Percentiles rank a stretch among this genome's conserved stretches.
Conservation (phyloP, 2,888 invertebrate species). For the Helobdella robusta region DNA sequence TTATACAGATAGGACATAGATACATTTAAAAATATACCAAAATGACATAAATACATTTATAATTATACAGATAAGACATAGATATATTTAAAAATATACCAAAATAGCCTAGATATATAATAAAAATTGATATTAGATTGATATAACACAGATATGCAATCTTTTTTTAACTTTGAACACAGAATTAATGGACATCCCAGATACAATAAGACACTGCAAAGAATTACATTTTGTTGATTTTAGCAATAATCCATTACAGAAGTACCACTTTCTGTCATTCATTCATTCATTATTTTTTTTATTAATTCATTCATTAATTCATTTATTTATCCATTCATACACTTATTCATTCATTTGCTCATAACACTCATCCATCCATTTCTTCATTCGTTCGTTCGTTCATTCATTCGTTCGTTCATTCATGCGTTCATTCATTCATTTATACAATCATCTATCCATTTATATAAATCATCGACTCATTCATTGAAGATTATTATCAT, state of each 20-base stretch:
- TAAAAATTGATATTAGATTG: neutral
- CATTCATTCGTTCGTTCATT: too few relatives aligned
- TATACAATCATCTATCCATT: too few relatives aligned
- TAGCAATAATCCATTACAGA: conserved; percentile 92
- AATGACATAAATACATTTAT: neutral
- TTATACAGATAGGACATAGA: too few relatives aligned
- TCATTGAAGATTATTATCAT: too few relatives aligned
- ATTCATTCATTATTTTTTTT: too few relatives aligned
- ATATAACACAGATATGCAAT: neutral
- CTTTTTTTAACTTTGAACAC: conserved; percentile 48
- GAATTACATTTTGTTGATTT: conserved; percentile 91
- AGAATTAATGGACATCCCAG: conserved; percentile 98
- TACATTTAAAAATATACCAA: neutral
- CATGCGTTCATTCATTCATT: too few relatives aligned
- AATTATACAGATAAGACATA: neutral
- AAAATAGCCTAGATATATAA: neutral
- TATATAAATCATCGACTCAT: too few relatives aligned
- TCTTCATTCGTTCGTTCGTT: too few relatives aligned
- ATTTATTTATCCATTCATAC: too few relatives aligned
- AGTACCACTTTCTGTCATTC: too few relatives aligned
- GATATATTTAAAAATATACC: neutral
- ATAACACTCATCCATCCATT: neutral
- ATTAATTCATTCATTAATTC: too few relatives aligned
- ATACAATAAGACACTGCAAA: conserved; percentile 88
- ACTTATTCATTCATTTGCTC: neutral